Percentiles rank a stretch among this genome's conserved stretches.
phyloP scores from a whole-genome alignment of 2,888 invertebrate species.

The Cataglyphis rosenhaueri region DNA sequence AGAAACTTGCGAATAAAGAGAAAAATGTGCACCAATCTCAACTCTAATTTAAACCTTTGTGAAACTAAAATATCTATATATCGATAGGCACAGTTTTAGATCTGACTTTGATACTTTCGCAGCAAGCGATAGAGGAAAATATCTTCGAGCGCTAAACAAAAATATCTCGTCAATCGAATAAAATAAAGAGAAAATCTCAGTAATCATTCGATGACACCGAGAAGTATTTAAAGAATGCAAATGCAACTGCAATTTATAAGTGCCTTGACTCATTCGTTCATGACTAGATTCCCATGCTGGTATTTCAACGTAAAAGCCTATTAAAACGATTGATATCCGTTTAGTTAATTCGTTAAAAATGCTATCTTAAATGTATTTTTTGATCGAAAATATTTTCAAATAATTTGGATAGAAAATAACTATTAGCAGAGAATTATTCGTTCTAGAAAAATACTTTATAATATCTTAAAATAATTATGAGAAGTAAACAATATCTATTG shows the following conservation, averaged over 20 bases:
- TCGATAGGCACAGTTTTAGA: conserved; percentile 60
- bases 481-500: background rate
- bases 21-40: conserved; percentile 77
- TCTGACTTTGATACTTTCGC: conserved; percentile 54
- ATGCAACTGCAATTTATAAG: conserved; percentile 31
- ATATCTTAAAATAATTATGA: background rate
- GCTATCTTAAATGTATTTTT: background rate
- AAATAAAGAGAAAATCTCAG: background rate
- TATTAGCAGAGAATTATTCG: background rate
- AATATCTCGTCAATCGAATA: conserved; percentile 13
- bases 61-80: conserved; percentile 6
- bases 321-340: conserved; percentile 23
- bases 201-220: background rate
- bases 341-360: conserved; percentile 4
- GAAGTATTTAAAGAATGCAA: conserved; percentile 24
- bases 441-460: background rate
- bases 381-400: background rate
- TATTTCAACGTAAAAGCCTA: conserved; percentile 61
- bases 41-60: conserved; percentile 2
- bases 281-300: conserved; percentile 79
- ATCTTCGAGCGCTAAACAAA: conserved; percentile 8
- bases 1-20: conserved; percentile 75
- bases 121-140: conserved; percentile 46
- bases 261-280: conserved; percentile 69
- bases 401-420: background rate